Evolutionary conservation across 2,797 vertebrate genomes (phyloP).

Genomic region (Acestrorhynchus altus): DNA sequence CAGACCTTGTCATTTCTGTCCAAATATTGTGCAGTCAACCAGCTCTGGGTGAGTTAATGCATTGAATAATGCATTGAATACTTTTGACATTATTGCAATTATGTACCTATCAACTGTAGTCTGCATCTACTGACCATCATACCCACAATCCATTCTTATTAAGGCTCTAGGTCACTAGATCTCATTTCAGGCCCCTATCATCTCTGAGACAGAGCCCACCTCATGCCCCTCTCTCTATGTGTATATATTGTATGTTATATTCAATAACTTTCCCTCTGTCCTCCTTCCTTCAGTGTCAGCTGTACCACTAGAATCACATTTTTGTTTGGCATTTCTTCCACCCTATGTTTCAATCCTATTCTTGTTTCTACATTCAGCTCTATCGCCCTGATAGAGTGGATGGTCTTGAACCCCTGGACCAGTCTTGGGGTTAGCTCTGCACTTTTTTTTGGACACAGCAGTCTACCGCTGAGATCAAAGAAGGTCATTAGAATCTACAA

Average conservation of each 20-base stretch:
- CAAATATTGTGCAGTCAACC: not conserved
- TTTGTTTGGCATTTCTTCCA: not conserved
- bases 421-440: not conserved
- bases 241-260: no score
- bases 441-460: not conserved
- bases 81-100: not conserved
- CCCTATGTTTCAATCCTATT: not conserved
- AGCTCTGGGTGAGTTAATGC: not conserved
- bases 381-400: not conserved
- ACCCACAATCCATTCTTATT: not conserved
- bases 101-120: not conserved
- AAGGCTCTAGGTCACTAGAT: not conserved
- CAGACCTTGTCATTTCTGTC: not conserved
- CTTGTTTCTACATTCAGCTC: not conserved
- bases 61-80: not conserved
- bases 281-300: not conserved
- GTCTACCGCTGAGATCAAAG: not conserved
- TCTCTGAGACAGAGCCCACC: no score
- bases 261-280: not conserved
- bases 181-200: not conserved
- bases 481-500: constrained; percentile 19
- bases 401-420: not conserved
- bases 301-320: not conserved
- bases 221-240: no score
- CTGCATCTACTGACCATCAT: not conserved